phyloP scores from a whole-genome alignment of 2,797 vertebrate genomes.

The Etheostoma perlongum region DNA sequence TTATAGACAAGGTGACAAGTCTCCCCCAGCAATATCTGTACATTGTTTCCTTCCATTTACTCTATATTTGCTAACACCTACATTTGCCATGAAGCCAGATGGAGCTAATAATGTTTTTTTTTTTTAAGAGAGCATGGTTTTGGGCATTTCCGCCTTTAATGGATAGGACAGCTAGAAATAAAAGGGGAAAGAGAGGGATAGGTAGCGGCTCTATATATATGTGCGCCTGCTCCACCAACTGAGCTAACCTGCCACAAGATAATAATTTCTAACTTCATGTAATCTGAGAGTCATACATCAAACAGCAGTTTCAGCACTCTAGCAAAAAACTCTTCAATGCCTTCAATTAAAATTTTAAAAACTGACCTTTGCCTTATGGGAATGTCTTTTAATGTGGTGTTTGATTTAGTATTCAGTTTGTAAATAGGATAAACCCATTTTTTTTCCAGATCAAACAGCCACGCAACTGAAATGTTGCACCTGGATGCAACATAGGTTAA shows the following conservation, averaged over 20 bases:
- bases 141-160: no score
- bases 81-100: background rate
- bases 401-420: no score
- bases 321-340: background rate
- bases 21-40: background rate
- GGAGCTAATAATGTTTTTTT: no score
- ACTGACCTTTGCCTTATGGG: background rate
- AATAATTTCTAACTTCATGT: background rate
- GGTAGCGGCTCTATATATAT: no score
- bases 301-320: background rate
- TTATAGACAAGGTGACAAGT: background rate
- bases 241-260: no score
- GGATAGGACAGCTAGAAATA: no score
- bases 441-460: background rate
- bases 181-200: no score
- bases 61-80: background rate
- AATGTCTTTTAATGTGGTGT: no score
- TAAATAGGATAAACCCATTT: background rate
- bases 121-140: no score
- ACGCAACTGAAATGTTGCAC: slow-evolving; percentile 1
- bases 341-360: slow-evolving; percentile 4
- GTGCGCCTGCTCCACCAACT: no score
- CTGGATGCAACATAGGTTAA: slow-evolving; percentile 15
- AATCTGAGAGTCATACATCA: background rate
- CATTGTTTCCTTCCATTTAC: background rate